These are phyloP conservation scores for Apis mellifera DNA, from an alignment of 1,140 invertebrate species.

Conservation along the genomic window Amel_HAv3.1 CM009931.2:9701001-9701500, in stretches of 20 bases:
- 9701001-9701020: constrained; percentile 62
- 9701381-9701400: no score
- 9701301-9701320: neutral
- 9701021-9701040: constrained; percentile 52
- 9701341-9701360: no score
- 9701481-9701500: no score
- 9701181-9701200: no score
- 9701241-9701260: neutral
- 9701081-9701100: constrained; percentile 49
- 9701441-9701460: no score
- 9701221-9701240: neutral
- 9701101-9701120: constrained; percentile 29
- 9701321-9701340: neutral
- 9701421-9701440: no score
- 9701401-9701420: no score
- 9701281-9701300: neutral
- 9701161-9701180: no score
- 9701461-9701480: no score
- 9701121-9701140: neutral
- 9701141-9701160: neutral
- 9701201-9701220: no score
- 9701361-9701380: no score
- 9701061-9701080: constrained; percentile 56
- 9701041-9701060: constrained; percentile 59
- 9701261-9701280: neutral